A percentile compares a stretch with the other conserved stretches of the same genome.
These are phyloP conservation scores for Drosophila mercatorum DNA, from an alignment of 2,888 invertebrate genomes.

Conservation along the genomic window DNA sequence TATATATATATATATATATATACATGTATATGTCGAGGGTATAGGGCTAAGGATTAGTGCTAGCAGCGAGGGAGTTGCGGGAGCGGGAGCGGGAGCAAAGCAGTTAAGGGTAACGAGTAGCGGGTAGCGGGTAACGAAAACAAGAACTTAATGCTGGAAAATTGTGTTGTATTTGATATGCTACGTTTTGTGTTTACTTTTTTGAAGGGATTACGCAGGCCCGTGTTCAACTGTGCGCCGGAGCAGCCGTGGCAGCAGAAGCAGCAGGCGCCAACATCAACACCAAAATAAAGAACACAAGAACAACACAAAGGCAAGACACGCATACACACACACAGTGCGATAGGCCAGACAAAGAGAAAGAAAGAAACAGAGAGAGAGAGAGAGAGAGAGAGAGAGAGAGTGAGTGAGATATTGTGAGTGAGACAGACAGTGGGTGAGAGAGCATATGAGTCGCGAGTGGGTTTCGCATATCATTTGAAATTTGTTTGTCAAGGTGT, in stretches of 20 bases:
- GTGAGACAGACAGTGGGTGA: constrained; percentile 5
- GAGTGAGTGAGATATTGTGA: constrained; percentile 1
- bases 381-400: constrained; percentile 18
- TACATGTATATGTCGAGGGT: neutral
- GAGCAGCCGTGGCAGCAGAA: constrained; percentile 39
- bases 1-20: neutral
- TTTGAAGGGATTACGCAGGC: constrained; percentile 84
- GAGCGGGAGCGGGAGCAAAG: constrained; percentile 17
- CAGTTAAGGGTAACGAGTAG: neutral
- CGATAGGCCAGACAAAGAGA: constrained; percentile 29
- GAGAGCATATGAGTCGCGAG: constrained; percentile 15
- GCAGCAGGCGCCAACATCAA: constrained; percentile 36
- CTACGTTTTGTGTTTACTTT: constrained; percentile 79
- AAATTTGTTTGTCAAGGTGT: constrained; percentile 55
- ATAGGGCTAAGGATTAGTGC: constrained; percentile 9
- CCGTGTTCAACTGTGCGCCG: constrained; percentile 82
- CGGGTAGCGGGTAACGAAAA: constrained; percentile 1
- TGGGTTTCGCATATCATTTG: constrained; percentile 48
- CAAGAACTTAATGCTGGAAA: constrained; percentile 42
- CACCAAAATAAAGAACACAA: constrained; percentile 27
- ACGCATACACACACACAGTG: constrained; percentile 40
- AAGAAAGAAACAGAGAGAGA: constrained; percentile 18
- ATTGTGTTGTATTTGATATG: constrained; percentile 42
- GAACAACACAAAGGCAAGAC: constrained; percentile 36
- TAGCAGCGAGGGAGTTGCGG: constrained; percentile 12